phyloP scores from a whole-genome alignment of 2,113 vertebrate genomes.

The Ophthalmolycus amberensis region DNA sequence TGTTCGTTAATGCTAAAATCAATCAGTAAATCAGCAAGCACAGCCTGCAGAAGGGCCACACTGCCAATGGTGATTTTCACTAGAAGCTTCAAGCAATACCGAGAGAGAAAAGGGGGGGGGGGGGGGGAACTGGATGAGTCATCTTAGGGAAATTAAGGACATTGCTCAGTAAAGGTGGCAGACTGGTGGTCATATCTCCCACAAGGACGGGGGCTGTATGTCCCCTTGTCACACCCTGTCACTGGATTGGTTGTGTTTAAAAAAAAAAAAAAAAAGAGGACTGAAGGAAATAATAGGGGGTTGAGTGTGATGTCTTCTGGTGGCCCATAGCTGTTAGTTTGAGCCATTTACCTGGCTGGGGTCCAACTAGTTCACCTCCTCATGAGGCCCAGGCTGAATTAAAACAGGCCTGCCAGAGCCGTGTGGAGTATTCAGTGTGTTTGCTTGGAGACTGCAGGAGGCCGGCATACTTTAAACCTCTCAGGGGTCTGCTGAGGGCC shows the following conservation, averaged over 20 bases:
- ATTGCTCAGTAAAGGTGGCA: slow-evolving; percentile 56
- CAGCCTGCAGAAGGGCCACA: slow-evolving; percentile 57
- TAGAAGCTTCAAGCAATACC: slow-evolving; percentile 60
- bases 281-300: neutral
- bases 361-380: slow-evolving; percentile 68
- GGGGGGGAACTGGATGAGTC: slow-evolving; percentile 52
- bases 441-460: slow-evolving; percentile 73
- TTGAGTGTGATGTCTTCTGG: slow-evolving; percentile 41
- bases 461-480: slow-evolving; percentile 71
- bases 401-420: slow-evolving; percentile 59
- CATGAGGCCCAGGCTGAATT: slow-evolving; percentile 72
- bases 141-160: slow-evolving; percentile 53
- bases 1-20: slow-evolving; percentile 72
- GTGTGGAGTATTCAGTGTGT: slow-evolving; percentile 60
- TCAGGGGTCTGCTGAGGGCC: slow-evolving; percentile 68
- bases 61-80: slow-evolving; percentile 48
- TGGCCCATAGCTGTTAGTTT: slow-evolving; percentile 61
- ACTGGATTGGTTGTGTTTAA: slow-evolving; percentile 32
- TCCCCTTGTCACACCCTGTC: slow-evolving; percentile 11
- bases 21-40: slow-evolving; percentile 71
- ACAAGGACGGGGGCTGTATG: slow-evolving; percentile 11
- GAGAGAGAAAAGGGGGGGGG: slow-evolving; percentile 16
- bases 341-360: slow-evolving; percentile 64
- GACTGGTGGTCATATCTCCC: slow-evolving; percentile 51
- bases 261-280: slow-evolving; percentile 26